phyloP scores from a whole-genome alignment of 2,797 vertebrate species.

The Crocidura indochinensis region DNA sequence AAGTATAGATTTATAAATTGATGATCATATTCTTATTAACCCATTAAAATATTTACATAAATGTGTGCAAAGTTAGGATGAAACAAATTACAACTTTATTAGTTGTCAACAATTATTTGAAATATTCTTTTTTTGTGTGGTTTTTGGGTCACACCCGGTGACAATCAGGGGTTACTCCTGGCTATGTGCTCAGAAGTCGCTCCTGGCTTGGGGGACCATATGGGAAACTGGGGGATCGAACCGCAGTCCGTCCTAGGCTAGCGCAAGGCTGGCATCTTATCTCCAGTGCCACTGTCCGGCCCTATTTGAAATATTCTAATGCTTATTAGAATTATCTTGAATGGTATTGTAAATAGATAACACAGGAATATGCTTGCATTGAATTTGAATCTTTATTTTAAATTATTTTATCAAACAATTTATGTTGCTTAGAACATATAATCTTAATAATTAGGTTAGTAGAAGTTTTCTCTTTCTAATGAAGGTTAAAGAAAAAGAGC shows the following conservation, averaged over 20 bases:
- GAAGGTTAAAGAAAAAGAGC: neutral
- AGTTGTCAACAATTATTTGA: neutral
- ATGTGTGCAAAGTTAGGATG: neutral
- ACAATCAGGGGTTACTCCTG: too few relatives aligned
- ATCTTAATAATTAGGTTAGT: neutral
- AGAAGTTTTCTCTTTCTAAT: neutral
- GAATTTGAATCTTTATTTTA: neutral
- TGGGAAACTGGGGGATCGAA: too few relatives aligned
- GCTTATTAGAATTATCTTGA: neutral
- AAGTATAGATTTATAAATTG: neutral
- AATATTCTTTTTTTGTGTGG: too few relatives aligned
- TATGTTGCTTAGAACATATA: neutral
- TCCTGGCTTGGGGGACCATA: too few relatives aligned
- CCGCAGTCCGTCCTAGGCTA: too few relatives aligned
- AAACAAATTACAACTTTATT: conserved; percentile 7
- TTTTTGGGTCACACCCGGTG: too few relatives aligned
- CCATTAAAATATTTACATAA: neutral
- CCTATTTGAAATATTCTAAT: too few relatives aligned
- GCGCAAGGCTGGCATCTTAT: too few relatives aligned
- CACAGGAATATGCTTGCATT: neutral
- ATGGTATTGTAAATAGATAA: neutral
- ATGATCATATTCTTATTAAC: neutral
- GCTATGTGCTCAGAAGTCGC: too few relatives aligned
- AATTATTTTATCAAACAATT: conserved; percentile 45
- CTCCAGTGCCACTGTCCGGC: too few relatives aligned